Base-by-base conservation (phyloP, 1,140 invertebrate species). In the Drosophila varians region DNA sequence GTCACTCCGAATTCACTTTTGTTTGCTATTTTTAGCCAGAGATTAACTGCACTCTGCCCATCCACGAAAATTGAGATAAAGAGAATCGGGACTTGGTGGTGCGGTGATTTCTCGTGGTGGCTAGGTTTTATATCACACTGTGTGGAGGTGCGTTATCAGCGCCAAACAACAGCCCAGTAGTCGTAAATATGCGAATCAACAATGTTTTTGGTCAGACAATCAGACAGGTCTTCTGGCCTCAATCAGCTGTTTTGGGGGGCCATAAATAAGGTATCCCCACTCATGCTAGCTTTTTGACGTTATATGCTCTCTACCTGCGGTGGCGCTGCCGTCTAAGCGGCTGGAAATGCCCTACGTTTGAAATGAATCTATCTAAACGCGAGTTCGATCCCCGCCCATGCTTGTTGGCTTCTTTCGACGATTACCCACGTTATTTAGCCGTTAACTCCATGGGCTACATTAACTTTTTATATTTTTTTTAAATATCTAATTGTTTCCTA, bases 341-440 rank as follows among this genome's bases (percentile, higher is more conserved):
- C 66, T 71, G 69, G 45, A 43, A 62, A 25, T 25, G 18, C 54
- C 34, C 36, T 23, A 36, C 23, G 9, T 38, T 58, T 42, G 28
- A 4, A 16, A 12, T 11, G 36, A 8, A 36, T 38, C 25, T 28
- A 8, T 45, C 4, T 12, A 26, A 14, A 16, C 36, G 77, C 14
- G 43, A 26, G 82, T 82, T 80, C 73, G 40, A 71, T 70, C 66
- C 36, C 46, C 46, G 82, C 82, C 82, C 83, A 49, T 74, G 61
- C 82, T 87, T 87, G 82, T 87, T 87, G 82, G 83, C 82, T 82
- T 74, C 47, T 88, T 64, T 82, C 64, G 77, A 77, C 82, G 82
- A 87, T 62, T 28, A 49, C 42, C 51, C 55, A 88, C 82, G 82
- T 77, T 82, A 82, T 40, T 88, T 75, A 62, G 82, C 83, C 82